These are phyloP conservation scores for Numida meleagris DNA, from an alignment of 2,113 vertebrate genomes.

Conservation along the genomic window DNA sequence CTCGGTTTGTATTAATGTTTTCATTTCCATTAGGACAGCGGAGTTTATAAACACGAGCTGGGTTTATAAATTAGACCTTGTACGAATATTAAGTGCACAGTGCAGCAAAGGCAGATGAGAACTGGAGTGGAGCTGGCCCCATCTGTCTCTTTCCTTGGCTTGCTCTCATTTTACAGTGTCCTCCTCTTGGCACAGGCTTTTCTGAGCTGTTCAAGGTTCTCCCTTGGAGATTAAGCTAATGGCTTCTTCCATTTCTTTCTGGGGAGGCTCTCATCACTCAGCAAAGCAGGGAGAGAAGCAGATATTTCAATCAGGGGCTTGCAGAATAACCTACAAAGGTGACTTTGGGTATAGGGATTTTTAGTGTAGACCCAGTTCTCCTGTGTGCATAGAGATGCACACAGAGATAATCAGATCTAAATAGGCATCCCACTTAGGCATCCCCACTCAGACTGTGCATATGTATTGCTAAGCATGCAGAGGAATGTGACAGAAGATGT, in stretches of 20 bases:
- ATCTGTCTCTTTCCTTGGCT: constrained; percentile 73
- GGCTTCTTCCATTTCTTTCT: constrained; percentile 49
- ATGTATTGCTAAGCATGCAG: background rate
- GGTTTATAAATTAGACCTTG: constrained; percentile 82
- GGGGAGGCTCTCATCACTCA: constrained; percentile 35
- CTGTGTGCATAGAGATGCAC: background rate
- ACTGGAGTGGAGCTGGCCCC: constrained; percentile 60
- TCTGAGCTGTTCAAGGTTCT: constrained; percentile 22
- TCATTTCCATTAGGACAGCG: constrained; percentile 80
- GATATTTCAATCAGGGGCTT: constrained; percentile 31
- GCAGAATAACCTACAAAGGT: constrained; percentile 36
- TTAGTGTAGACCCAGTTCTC: background rate
- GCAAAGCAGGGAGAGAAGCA: constrained; percentile 42
- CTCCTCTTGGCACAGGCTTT: constrained; percentile 51
- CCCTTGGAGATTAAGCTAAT: constrained; percentile 42
- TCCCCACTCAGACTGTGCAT: background rate
- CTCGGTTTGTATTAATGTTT: constrained; percentile 82
- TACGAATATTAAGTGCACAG: constrained; percentile 74
- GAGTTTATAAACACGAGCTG: constrained; percentile 82
- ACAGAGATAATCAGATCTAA: background rate
- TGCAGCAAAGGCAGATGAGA: constrained; percentile 69
- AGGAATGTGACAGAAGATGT: constrained; percentile 31
- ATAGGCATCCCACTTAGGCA: background rate
- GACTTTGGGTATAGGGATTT: constrained; percentile 29
- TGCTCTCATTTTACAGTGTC: constrained; percentile 8